Evolutionary conservation across 1,140 invertebrate species (phyloP), one percentile per base, ranked within the genome.

Genomic region (Oryzaephilus surinamensis): DNA sequence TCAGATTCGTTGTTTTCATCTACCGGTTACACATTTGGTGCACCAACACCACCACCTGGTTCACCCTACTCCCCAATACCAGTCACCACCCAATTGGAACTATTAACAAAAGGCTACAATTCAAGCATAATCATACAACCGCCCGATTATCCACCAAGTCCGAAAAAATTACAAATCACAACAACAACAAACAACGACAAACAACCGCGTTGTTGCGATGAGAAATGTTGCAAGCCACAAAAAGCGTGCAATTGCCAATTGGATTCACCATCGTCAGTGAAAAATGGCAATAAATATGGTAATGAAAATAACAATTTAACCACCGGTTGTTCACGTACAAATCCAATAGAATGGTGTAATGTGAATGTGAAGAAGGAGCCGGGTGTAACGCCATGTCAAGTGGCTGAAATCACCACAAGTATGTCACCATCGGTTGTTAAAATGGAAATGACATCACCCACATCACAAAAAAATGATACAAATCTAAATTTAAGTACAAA

Each of bases 51-150:
- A 38, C 76, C 76, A 14, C 73, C 74, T 3, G 73, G 76, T 31
- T 76, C 76, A n/a, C 74, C 75, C 7, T 78, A 78, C 58, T 77
- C 75, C 32, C 75, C 76, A n/a, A 69, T 77, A 39, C 68, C 69
- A 11, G 65, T 71, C 35, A 24, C n/a, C n/a, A 62, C 68, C 19
- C 75, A 77, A 57, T 63, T 77, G 35, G 76, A 78, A 47, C 60
- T 77, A 32, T 58, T 77, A 28, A 62, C 70, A 16, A 72, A 72
- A 53, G 56, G 61, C 18, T 55, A 58, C 38, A 58, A 55, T 31
- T 55, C 53, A 4, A 56, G 52, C 41, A 57, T 59, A 41, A 59
- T 60, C 28, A 55, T 58, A 41, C 55, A 56, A 38, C 57, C 57
- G 33, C 41, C 35, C 11, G 33, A 41, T 11, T 47, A 39, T 24